Evolutionary conservation across 2,888 invertebrate genomes (phyloP).

Genomic region (Mechanitis messenoides): DNA sequence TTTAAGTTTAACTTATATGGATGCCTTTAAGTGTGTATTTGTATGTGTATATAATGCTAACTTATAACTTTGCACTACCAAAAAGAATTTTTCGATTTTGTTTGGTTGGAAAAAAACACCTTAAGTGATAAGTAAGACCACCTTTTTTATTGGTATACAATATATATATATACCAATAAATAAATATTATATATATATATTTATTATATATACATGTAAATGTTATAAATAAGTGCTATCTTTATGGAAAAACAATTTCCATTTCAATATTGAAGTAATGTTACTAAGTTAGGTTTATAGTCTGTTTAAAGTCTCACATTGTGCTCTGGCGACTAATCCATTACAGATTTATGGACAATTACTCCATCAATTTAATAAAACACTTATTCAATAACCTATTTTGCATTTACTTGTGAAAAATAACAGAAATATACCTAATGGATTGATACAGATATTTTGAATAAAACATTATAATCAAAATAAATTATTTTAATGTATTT

Average conservation of each 20-base stretch:
- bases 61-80: no score
- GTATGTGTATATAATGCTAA: no score
- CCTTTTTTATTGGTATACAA: no score
- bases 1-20: no score
- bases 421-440: not conserved
- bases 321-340: conserved; percentile 21
- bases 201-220: no score
- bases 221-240: no score
- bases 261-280: conserved; percentile 8
- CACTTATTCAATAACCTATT: conserved; percentile 21
- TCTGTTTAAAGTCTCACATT: conserved; percentile 23
- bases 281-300: conserved; percentile 23
- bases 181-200: no score
- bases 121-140: no score
- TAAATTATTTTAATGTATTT: not conserved
- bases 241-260: not conserved
- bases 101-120: no score
- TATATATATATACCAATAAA: no score
- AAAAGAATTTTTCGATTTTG: no score
- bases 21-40: no score
- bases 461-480: not conserved
- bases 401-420: conserved; percentile 7
- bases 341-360: conserved; percentile 30
- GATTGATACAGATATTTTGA: not conserved
- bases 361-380: conserved; percentile 26